Percentiles rank a stretch among this genome's conserved stretches.
Conservation (phyloP, 1,140 invertebrate genomes). For the Elymnias hypermnestra region DNA sequence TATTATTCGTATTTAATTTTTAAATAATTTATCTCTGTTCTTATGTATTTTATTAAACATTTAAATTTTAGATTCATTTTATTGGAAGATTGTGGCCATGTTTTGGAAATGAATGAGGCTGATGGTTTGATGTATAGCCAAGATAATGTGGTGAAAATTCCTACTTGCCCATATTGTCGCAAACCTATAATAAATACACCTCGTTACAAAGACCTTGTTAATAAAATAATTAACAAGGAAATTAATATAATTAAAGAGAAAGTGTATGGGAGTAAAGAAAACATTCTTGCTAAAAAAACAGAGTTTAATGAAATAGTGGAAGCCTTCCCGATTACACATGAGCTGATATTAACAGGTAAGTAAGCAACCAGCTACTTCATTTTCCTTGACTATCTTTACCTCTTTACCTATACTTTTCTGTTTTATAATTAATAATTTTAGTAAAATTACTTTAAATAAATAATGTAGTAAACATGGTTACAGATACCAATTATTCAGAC, state of each 20-base stretch:
- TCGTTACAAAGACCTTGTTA: conserved; percentile 79
- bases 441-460: neutral
- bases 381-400: no score
- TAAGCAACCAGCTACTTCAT: no score
- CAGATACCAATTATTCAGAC: conserved; percentile 12
- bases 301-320: conserved; percentile 8
- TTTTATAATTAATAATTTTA: neutral
- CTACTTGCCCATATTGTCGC: conserved; percentile 80
- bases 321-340: conserved; percentile 3
- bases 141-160: conserved; percentile 72
- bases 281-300: conserved; percentile 20
- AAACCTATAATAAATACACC: conserved; percentile 78
- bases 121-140: conserved; percentile 73
- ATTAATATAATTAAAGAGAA: conserved; percentile 77
- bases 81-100: conserved; percentile 80
- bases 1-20: no score
- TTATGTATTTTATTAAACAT: neutral
- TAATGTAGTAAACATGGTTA: no score
- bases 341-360: neutral
- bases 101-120: conserved; percentile 77
- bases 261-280: conserved; percentile 47
- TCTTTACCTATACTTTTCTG: neutral
- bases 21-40: no score
- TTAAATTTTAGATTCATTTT: conserved; percentile 76
- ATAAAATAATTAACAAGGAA: conserved; percentile 66